Evolutionary conservation across 2,113 vertebrate species (phyloP).

Genomic region (Heterotilapia buettikoferi): DNA sequence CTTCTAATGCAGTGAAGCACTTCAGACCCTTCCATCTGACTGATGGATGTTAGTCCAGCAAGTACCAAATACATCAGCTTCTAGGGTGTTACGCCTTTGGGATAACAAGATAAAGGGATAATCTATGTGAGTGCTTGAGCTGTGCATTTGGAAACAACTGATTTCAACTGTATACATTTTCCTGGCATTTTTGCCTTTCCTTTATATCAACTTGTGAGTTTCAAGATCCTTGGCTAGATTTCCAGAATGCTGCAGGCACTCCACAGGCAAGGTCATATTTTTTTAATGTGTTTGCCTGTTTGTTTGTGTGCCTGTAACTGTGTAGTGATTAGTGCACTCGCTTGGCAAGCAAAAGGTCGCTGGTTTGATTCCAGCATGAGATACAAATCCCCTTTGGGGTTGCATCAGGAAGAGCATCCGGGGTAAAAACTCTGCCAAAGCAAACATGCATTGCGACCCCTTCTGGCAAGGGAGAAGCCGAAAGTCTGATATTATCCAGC

Average conservation of each 20-base stretch:
- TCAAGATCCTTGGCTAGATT: not conserved
- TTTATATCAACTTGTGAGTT: not conserved
- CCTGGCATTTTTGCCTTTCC: not conserved
- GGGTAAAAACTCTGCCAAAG: not conserved
- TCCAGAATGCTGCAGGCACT: not conserved
- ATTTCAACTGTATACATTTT: not conserved
- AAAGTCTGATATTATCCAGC: not conserved
- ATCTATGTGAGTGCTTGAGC: not conserved
- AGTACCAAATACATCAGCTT: not conserved
- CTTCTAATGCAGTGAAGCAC: slow-evolving; percentile 30
- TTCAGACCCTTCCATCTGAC: slow-evolving; percentile 14
- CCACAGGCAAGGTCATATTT: not conserved
- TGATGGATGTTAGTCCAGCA: slow-evolving; percentile 41
- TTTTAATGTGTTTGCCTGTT: not conserved
- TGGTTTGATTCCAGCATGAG: not conserved
- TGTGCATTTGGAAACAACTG: not conserved
- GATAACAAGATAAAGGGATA: not conserved
- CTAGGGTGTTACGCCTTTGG: not conserved
- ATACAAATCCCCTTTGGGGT: not conserved
- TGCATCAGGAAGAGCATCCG: not conserved
- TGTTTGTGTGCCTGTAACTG: not conserved
- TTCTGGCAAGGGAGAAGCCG: not conserved
- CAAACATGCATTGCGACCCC: not conserved
- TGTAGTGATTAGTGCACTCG: not conserved
- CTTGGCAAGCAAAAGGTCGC: not conserved